Evolutionary conservation across 1,140 invertebrate species (phyloP), one percentile per base, ranked within the genome.

Genomic region (Pogonomyrmex barbatus): DNA sequence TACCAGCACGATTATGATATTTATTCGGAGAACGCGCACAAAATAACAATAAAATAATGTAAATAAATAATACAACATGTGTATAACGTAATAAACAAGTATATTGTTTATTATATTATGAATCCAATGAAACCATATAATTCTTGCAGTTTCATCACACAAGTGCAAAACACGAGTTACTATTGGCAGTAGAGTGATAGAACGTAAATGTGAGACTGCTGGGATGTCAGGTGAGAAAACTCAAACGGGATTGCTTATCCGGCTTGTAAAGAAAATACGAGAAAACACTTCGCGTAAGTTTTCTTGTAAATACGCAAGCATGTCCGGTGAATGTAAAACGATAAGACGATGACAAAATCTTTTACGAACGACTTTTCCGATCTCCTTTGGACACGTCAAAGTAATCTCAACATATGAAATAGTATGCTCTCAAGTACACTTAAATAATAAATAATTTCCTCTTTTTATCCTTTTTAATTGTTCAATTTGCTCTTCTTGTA

Each of bases 251-350:
- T 54, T 67, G 65, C 58, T 85, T 87, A 83, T 75, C 50, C 65
- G 68, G 42, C 62, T 73, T 65, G 56, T 14, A 45, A 36, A 24
- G 81, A 33, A 88, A 88, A 24, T 24, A 24, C 24, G 24, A 24
- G 24, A 58, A 85, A 86, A 85, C 33, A 65, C 75, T 70, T 42
- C 71, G 33, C 58, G 45, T 62, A 88, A 88, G 58, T 88, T 73
- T 63, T n/a, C 58, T 88, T 70, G 87, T 86, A 88, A 88, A 88
- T 88, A 79, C 67, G 65, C 50, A 73, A 86, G 83, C 83, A 39
- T 68, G 33, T 39, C 47, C 54, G 70, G 52, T 71, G 83, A 79
- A 79, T 88, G 65, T 76, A 88, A 79, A 86, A 83, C 42, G 24
- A 24, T 24, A 24, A 87, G 81, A 68, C 58, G 54, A 77, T 50